phyloP scores from a whole-genome alignment of 2,888 invertebrate species.

The Dolichomitus sp. region DNA sequence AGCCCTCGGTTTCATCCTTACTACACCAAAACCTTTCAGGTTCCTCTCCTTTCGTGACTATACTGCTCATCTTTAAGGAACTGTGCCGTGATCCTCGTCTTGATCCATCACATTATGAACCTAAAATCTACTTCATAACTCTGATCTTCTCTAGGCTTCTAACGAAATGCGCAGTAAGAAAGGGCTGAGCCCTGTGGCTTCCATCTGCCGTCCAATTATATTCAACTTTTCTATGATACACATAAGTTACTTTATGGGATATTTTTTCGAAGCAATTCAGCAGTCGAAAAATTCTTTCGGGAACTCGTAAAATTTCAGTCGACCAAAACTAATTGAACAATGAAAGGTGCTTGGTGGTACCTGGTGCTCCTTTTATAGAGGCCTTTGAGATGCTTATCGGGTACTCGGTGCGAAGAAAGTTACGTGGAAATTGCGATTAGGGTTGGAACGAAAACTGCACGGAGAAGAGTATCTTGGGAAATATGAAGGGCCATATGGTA shows the following conservation, averaged over 20 bases:
- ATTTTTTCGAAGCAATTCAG: background rate
- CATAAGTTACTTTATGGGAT: background rate
- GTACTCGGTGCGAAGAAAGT: background rate
- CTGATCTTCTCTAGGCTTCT: conserved; percentile 47
- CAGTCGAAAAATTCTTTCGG: background rate
- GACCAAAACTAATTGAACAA: conserved; percentile 6
- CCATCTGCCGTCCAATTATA: conserved; percentile 61
- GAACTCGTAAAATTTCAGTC: conserved; percentile 12
- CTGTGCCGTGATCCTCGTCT: conserved; percentile 44
- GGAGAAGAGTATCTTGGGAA: too few species aligned
- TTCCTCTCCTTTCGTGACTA: conserved; percentile 55
- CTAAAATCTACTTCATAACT: conserved; percentile 51
- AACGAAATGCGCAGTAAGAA: conserved; percentile 23
- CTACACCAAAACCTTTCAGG: conserved; percentile 48
- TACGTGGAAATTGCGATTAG: background rate
- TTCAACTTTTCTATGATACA: conserved; percentile 10
- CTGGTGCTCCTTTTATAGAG: too few species aligned
- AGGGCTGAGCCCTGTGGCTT: conserved; percentile 6
- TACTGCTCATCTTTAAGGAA: conserved; percentile 56
- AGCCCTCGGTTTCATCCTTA: conserved; percentile 68
- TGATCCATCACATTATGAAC: conserved; percentile 61
- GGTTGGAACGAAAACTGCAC: background rate
- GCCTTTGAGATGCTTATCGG: conserved; percentile 9
- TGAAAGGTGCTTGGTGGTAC: background rate
- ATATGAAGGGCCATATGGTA: too few species aligned